Evolutionary conservation across 1,140 invertebrate genomes (phyloP), one percentile per base, ranked within the genome.

Genomic region (Campoletis sonorensis): DNA sequence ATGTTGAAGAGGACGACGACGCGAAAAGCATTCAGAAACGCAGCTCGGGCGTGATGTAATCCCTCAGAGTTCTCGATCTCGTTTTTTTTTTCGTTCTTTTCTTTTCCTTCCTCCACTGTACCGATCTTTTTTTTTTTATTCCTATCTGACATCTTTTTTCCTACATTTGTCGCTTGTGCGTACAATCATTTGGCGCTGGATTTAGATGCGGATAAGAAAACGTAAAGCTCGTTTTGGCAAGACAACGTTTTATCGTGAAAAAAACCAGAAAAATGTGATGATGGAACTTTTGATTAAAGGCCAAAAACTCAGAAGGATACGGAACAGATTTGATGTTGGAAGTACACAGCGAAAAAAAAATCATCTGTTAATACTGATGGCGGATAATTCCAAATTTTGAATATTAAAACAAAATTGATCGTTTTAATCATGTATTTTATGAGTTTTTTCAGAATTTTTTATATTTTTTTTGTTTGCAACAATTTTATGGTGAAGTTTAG

Each of bases 1-100:
- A 75, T 58, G 23, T 23, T 26, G 72, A 33, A 54, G 72, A 75
- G 27, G 49, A 49, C 16, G 37, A 73, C 45, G 72, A 75, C 49
- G 72, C 40, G 40, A 58, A 49, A 75, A 23, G 72, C 72, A 75
- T 75, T 75, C 72, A 75, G 72, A 58, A 75, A 49, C 49, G 72
- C 49, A 75, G 58, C 72, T 75, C 72, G 45, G 23, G 45, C 72
- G 72, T 75, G 72, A 75, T 37, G 23, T 75, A 75, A 75, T 75
- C 72, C 27, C 49, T 58, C 72, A 49, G 71, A 58, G 72, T 75
- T 33, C 71, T 73, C 71, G 40, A 33, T 49, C 68, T 73, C 61
- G n/a, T 64, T 64, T 64, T 64, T 67, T 67, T 67, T 58, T 21
- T 23, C 54, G n/a, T n/a, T 58, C 54, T 58, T 58, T 58, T 23